Evolutionary conservation across 1,140 invertebrate species (phyloP), one percentile per base, ranked within the genome.

Genomic region (Rhagoletis zephyria): DNA sequence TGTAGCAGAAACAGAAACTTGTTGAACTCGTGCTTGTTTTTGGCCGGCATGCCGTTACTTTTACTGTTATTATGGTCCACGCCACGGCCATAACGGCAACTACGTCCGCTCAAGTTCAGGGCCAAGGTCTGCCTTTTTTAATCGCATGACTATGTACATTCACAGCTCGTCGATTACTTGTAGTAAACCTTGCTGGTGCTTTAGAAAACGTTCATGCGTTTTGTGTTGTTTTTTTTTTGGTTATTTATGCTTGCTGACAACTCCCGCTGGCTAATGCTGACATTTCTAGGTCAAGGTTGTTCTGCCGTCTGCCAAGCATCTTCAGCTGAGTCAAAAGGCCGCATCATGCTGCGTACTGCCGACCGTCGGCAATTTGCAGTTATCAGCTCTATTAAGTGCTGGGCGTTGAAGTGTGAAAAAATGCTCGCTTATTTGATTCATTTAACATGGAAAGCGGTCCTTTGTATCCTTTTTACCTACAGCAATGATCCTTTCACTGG

Each of bases 91-190:
- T 14, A 10, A 74, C 40, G 30, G n/a, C 67, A 12, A 19, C 30
- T 48, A 42, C 19, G 45, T 74, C 14, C 85, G 40, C 56, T 65
- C 86, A 87, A 87, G 86, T 87, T 87, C 86, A 87, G 86, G 45
- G 86, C 59, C 86, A 87, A 87, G 86, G 86, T 70, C 63, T 86
- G 12, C 61, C 5, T 19, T n/a, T 7, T 16, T 61, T 30, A 59
- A 63, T 2, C 85, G n/a, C 19, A 45, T 19, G 30, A 4, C 16
- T 86, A 85, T 40, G 14, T 14, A 86, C 42, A 9, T 10, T 10
- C 30, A 40, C 30, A 7, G 40, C n/a, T 6, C 51, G 64, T 9
- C 30, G 40, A 40, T 74, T 7, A 59, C 48, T 56, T 51, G 74
- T 81, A 10, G 10, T 16, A 81, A 81, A 10, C 74, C 48, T n/a